Percentiles rank a stretch among this genome's conserved stretches.
Conservation (phyloP, 37 sponge, comb jelly and placozoan species). For the Tethya wilhelma region DNA sequence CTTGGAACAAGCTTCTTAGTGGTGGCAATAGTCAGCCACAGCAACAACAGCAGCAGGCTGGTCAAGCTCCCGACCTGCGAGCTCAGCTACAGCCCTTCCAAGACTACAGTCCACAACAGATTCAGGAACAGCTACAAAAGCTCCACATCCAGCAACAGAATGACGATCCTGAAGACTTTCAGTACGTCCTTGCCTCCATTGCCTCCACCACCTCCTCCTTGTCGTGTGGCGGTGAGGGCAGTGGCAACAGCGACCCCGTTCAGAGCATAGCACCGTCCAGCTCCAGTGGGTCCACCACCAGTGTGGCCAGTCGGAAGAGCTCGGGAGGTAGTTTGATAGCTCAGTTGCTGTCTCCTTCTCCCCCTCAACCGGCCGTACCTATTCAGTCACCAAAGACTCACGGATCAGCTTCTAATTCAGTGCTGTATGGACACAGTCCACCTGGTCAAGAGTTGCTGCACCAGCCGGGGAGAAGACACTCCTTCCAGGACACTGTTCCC, state of each 20-base stretch:
- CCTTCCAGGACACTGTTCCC: conserved; percentile 13
- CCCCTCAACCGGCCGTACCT: conserved; percentile 31
- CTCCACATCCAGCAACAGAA: conserved; percentile 58
- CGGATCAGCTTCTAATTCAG: neutral
- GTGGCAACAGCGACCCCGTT: no score
- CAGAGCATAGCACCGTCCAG: neutral
- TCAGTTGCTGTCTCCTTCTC: conserved; percentile 34
- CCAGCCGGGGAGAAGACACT: neutral
- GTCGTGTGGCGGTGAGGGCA: neutral
- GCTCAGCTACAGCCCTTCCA: conserved; percentile 72
- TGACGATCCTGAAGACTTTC: neutral
- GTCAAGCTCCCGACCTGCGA: conserved; percentile 36
- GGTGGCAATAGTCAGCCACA: neutral
- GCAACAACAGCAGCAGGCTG: conserved; percentile 1
- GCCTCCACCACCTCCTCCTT: neutral
- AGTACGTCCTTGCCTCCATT: neutral
- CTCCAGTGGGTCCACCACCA: neutral
- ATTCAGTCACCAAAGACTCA: conserved; percentile 17
- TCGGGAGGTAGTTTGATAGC: conserved; percentile 33
- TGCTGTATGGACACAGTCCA: neutral
- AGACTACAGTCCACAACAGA: conserved; percentile 44
- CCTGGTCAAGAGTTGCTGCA: neutral
- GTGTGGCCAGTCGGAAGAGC: conserved; percentile 21
- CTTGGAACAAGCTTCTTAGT: conserved; percentile 4
- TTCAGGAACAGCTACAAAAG: conserved; percentile 68